phyloP scores from a whole-genome alignment of 2,888 invertebrate species.

The Plagodis dolabraria region DNA sequence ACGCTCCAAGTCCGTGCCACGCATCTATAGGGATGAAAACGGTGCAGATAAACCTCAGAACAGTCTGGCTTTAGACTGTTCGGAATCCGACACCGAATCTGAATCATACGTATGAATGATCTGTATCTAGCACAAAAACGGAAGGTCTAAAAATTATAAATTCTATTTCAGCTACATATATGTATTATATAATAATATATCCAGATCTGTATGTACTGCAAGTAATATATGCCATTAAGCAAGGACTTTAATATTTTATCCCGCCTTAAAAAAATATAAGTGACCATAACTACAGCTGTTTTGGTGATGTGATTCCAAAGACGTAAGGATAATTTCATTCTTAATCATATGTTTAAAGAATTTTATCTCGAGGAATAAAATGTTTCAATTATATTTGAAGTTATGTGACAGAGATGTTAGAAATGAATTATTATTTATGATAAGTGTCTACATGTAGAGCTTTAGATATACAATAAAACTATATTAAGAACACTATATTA shows the following conservation, averaged over 20 bases:
- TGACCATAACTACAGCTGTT: conserved; percentile 82
- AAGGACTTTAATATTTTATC: conserved; percentile 62
- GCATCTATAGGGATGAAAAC: conserved; percentile 73
- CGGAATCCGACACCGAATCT: conserved; percentile 81
- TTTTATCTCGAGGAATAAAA: conserved; percentile 46
- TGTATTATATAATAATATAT: conserved; percentile 33
- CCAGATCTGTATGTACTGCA: conserved; percentile 27
- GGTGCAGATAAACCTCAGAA: conserved; percentile 66
- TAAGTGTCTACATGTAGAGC: conserved; percentile 26
- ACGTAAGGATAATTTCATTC: conserved; percentile 80
- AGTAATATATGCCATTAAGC: conserved; percentile 34
- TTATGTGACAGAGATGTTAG: conserved; percentile 32
- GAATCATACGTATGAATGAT: conserved; percentile 76
- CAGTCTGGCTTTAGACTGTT: conserved; percentile 72
- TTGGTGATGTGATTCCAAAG: conserved; percentile 85
- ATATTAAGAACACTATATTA: conserved; percentile 25
- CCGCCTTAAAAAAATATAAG: conserved; percentile 76
- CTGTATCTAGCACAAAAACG: conserved; percentile 32
- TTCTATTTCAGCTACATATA: conserved; percentile 24
- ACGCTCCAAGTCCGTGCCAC: conserved; percentile 77
- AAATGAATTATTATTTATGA: conserved; percentile 37
- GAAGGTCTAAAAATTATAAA: conserved; percentile 15
- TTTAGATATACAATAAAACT: conserved; percentile 25
- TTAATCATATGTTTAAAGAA: conserved; percentile 57
- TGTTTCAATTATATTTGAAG: conserved; percentile 41